Evolutionary conservation across 2,888 invertebrate genomes (phyloP), one percentile per base, ranked within the genome.

Genomic region (Andrena minutula): DNA sequence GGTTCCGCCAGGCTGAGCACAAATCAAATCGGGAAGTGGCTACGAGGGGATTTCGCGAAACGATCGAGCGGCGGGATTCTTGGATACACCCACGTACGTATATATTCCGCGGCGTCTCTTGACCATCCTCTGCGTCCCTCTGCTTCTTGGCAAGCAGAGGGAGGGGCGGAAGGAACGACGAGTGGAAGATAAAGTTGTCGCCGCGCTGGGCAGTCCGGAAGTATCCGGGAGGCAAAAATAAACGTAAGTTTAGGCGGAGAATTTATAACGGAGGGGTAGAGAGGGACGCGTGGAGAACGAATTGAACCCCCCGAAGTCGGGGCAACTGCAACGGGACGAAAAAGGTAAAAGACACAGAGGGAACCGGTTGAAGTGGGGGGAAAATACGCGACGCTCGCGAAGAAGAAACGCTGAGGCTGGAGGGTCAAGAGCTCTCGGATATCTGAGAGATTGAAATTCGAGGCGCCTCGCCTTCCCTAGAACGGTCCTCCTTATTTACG

Each of bases 391-490:
- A 51, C 63, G 12, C 49, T 70, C 58, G 58, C 20, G 63, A 53
- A 73, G 83, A 87, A 77, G 83, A 83, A 83, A 81, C 76, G 71
- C 63, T 61, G 56, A 72, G 64, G 75, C 71, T 68, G 30, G 66
- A 73, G 76, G 80, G 85, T 86, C 85, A 86, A 86, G 83, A 76
- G 83, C 83, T 86, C 85, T 81, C 66, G 68, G 81, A 85, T 80
- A 85, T 83, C 70, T 53, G 81, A 71, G 72, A 80, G 84, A 85
- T 84, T 85, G 85, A 89, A 86, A 86, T 86, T 84, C 84, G 82
- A 75, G 78, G 49, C 80, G 47, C 73, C 73, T 71, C 80, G 60
- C 35, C 56, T 56, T 56, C 47, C 51, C 77, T 73, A 70, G 79
- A 75, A 78, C 75, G 75, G 72, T 75, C 70, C 68, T 86, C 56